Base-by-base conservation (phyloP, 2,797 vertebrate genomes). In the Danio jaintianensis region DNA sequence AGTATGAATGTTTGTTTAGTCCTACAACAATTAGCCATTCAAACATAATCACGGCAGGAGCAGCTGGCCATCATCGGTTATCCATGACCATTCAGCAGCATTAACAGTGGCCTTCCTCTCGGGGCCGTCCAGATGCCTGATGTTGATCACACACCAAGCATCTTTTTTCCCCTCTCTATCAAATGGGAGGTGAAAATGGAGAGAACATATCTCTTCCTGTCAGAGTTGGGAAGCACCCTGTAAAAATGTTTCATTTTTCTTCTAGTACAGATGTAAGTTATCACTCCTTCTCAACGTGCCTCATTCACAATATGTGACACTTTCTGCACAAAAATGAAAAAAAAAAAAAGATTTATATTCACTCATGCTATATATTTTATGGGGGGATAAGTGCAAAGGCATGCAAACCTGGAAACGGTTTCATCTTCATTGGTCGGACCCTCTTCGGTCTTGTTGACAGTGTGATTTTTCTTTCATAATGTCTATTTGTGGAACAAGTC, bases 21-120 rank as follows among this genome's bases (percentile, higher is more conserved):
- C 4, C 82, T 75, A 36, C 16, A 53, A 50, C 48, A 70, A 63
- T 62, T 29, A 50, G 48, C 8, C 79, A 70, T 40, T 70, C 20
- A 61, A 64, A 50, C 48, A 78, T 59, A 59, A 79, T 64, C 59
- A 50, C 20, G 7, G 58, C 13, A 61, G 16, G 56, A 58, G 78
- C 78, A 84, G 69, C 69, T 82, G 79, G 75, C 43, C 11, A 7
- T 75, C 50, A 63, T 75, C 52, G 73, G 72, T 80, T 75, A 75
- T 78, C 63, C 67, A 62, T 11, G 20, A 68, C 68, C 48, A 68
- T 38, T 69, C 62, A 63, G 29, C 40, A 62, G 15, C 59, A 79
- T 64, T 58, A 74, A 73, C 56, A 13, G 3, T 48, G 69, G 55
- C 45, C 52, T 48, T 66, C 64, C 20, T 22, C 42, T 80, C 36